These are phyloP conservation scores for Pogonocherus hispidulus DNA, from an alignment of 2,888 invertebrate genomes.

Conservation along the genomic window DNA sequence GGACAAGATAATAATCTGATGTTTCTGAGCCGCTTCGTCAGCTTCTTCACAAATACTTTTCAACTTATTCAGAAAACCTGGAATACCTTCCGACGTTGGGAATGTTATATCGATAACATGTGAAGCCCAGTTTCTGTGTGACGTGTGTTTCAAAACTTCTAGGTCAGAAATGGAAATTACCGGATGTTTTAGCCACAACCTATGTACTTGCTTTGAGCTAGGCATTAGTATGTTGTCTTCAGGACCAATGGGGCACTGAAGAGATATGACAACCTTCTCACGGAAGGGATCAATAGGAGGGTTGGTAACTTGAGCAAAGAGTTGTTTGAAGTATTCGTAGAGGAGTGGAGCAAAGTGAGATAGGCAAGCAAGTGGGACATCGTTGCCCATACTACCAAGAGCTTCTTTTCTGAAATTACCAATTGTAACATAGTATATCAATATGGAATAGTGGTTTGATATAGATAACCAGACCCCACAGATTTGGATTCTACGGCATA, in stretches of 20 bases:
- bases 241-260: constrained; percentile 97
- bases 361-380: constrained; percentile 96
- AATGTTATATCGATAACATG: constrained; percentile 88
- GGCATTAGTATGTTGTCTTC: constrained; percentile 95
- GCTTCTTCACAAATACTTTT: constrained; percentile 86
- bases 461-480: too few species aligned
- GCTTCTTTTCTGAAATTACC: constrained; percentile 89
- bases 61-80: constrained; percentile 79
- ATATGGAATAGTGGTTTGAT: too few species aligned
- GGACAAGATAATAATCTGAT: constrained; percentile 89
- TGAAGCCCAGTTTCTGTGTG: constrained; percentile 90
- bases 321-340: constrained; percentile 98
- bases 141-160: constrained; percentile 86
- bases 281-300: constrained; percentile 99
- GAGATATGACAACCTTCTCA: constrained; percentile 98
- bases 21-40: constrained; percentile 75
- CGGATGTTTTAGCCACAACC: constrained; percentile 94
- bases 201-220: constrained; percentile 84
- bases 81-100: constrained; percentile 79
- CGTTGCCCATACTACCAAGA: constrained; percentile 99
- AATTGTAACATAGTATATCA: too few species aligned
- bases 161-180: constrained; percentile 93
- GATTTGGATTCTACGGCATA: too few species aligned
- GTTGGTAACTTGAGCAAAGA: constrained; percentile 99
- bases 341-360: constrained; percentile 95